These are phyloP conservation scores for Psococerastis gibbosa DNA, from an alignment of 2,888 invertebrate genomes.

Conservation along the genomic window DNA sequence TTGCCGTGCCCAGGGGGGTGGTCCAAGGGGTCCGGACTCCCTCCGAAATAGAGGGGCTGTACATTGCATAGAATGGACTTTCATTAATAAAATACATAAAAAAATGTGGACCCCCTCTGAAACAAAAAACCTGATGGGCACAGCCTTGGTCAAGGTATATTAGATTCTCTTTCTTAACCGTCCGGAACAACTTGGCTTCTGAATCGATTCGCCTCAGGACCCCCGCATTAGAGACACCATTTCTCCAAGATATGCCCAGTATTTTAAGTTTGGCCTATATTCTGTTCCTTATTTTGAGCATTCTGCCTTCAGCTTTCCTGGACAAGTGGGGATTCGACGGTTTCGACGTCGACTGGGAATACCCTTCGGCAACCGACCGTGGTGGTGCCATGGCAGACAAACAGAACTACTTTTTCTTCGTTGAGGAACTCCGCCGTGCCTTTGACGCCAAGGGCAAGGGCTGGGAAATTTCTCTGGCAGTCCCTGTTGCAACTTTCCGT, in stretches of 20 bases:
- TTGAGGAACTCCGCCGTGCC: constrained; percentile 59
- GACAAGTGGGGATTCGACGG: constrained; percentile 63
- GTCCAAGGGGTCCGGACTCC: too few relatives aligned
- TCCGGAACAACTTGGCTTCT: too few relatives aligned
- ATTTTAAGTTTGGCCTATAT: constrained; percentile 3
- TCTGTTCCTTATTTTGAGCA: too few relatives aligned
- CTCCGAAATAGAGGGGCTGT: too few relatives aligned
- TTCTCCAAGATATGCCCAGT: background rate
- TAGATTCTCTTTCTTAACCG: too few relatives aligned
- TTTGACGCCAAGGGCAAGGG: constrained; percentile 53
- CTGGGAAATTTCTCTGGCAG: constrained; percentile 82
- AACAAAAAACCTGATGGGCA: background rate
- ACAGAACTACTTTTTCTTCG: constrained; percentile 61
- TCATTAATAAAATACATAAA: too few relatives aligned
- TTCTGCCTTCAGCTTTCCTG: constrained; percentile 39
- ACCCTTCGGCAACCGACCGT: constrained; percentile 72
- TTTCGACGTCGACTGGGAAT: constrained; percentile 80
- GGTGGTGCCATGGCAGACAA: constrained; percentile 72
- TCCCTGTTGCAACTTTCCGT: constrained; percentile 70
- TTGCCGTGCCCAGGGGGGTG: too few relatives aligned
- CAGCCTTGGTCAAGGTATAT: too few relatives aligned
- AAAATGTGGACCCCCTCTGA: too few relatives aligned
- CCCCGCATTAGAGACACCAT: too few relatives aligned
- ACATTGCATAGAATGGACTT: too few relatives aligned
- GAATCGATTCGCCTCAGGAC: too few relatives aligned